Percentiles rank a stretch among this genome's conserved stretches.
Evolutionary conservation across 1,140 invertebrate species (phyloP).

Genomic region (Drosophila kanapiae): DNA sequence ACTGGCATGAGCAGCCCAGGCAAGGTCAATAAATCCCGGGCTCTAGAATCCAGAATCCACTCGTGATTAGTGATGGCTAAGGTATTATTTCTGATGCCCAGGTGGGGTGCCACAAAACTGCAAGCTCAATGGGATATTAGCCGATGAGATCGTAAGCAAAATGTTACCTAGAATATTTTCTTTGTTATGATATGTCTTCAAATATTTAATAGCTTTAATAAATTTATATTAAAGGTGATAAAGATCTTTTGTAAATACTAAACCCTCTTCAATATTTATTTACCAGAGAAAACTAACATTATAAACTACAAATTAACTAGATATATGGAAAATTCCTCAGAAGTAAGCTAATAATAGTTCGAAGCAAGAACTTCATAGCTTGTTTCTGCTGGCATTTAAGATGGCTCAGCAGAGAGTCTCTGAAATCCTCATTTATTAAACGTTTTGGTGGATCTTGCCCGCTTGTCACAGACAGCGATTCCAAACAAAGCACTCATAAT

Average conservation of each 20-base stretch:
- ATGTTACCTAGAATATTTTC: neutral
- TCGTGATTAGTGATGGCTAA: slow-evolving; percentile 28
- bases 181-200: neutral
- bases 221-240: too few species aligned
- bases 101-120: neutral
- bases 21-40: slow-evolving; percentile 71
- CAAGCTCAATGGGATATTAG: neutral
- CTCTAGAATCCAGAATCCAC: slow-evolving; percentile 22
- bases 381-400: neutral
- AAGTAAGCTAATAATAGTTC: slow-evolving; percentile 7
- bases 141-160: neutral
- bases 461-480: slow-evolving; percentile 45
- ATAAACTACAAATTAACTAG: neutral
- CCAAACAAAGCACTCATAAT: slow-evolving; percentile 66
- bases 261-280: neutral
- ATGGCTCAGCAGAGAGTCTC: slow-evolving; percentile 4
- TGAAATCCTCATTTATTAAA: slow-evolving; percentile 42
- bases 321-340: neutral
- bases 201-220: neutral
- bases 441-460: neutral
- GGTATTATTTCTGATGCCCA: slow-evolving; percentile 12
- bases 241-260: neutral
- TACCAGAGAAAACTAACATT: neutral
- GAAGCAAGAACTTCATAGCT: neutral
- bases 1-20: slow-evolving; percentile 36